Base-by-base conservation (phyloP, 1,140 invertebrate species). In the Maconellicoccus hirsutus region DNA sequence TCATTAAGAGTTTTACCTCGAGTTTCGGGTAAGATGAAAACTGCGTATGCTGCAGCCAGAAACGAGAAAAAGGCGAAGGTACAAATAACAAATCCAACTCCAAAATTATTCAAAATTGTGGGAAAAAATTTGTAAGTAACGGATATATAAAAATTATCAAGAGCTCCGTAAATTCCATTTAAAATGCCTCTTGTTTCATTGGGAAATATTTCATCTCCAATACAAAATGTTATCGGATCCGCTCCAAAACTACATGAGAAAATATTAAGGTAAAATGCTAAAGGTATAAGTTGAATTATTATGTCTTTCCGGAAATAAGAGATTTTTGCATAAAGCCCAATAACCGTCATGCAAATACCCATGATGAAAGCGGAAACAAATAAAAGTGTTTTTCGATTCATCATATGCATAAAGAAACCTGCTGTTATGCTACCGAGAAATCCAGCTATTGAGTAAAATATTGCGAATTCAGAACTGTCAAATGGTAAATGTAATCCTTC, bases 181-280 rank as follows among this genome's bases (percentile, higher is more conserved):
- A 79, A 82, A 12, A 81, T 80, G 77, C 81, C 83, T 12, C 82
- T 83, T n/a, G 83, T 71, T 3, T 79, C 79, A 80, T 81, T 72
- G 79, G 83, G 76, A 81, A 76, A 76, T 76, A 78, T 19, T 73
- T 78, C 75, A 2, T 71, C 73, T 72, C 78, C 77, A 70, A 80
- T 76, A 4, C 80, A 70, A 76, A 78, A 81, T 1, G 79, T 76
- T 19, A 81, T 72, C 19, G 79, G 79, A 1, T 79, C 78, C 61
- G 77, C 76, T 7, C 79, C 80, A 59, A 80, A 72, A 0, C 76
- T 76, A 70, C 78, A 80, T 1, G 77, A 77, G 25, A 77, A 70
- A 21, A 79, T 80, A 75, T 80, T 85, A 0, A 52, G 1, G 14
- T 52, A 19, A 39, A 73, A 69, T 29, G 70, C 22, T 3, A n/a